phyloP scores from a whole-genome alignment of 1,140 invertebrate species.

The Theocolax elegans region DNA sequence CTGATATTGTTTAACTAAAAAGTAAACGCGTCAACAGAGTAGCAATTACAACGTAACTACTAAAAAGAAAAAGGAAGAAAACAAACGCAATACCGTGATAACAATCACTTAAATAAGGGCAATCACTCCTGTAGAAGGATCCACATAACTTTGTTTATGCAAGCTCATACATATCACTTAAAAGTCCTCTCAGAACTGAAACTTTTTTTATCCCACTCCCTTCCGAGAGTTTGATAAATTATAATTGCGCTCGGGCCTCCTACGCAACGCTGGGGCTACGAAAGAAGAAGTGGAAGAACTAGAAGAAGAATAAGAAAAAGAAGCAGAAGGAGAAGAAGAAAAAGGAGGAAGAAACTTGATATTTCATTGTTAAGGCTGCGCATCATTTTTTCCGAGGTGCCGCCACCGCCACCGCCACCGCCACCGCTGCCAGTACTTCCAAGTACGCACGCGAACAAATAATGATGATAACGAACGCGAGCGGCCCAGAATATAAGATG shows the following conservation, averaged over 20 bases:
- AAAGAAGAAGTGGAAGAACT: no score
- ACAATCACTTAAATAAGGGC: constrained; percentile 29
- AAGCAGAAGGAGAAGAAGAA: neutral
- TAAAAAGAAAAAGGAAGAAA: no score
- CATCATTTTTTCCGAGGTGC: constrained; percentile 33
- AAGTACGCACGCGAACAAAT: constrained; percentile 12
- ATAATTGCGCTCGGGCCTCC: constrained; percentile 24
- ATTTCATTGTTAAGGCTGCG: constrained; percentile 40
- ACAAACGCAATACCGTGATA: no score
- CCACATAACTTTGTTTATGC: constrained; percentile 39
- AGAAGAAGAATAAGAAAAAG: neutral
- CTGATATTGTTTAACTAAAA: no score
- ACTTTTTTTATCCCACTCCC: no score
- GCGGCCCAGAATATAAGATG: no score
- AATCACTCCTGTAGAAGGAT: neutral
- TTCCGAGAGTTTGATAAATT: constrained; percentile 38
- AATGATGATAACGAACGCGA: constrained; percentile 25
- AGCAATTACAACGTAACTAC: no score
- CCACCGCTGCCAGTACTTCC: no score
- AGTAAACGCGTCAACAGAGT: no score
- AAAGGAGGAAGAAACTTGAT: constrained; percentile 38
- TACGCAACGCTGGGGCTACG: neutral
- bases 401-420: no score
- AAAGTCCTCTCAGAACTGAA: constrained; percentile 28
- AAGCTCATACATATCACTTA: constrained; percentile 39